Evolutionary conservation across 1,140 invertebrate species (phyloP), one percentile per base, ranked within the genome.

Genomic region (Pogonomyrmex californicus): DNA sequence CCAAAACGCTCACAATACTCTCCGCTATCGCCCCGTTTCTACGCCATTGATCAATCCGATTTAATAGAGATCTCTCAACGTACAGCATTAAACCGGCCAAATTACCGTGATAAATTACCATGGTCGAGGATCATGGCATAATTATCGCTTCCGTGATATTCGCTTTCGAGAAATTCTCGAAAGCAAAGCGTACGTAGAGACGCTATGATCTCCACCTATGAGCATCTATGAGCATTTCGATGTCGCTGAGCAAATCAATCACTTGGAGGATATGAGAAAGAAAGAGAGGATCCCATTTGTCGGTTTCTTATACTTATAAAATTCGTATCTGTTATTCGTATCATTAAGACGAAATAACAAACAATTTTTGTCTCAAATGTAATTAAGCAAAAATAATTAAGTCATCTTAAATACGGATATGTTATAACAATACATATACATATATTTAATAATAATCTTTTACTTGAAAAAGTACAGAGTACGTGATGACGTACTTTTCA

Each of bases 41-140:
- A 62, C 79, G 79, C 41, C 66, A 83, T 60, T 73, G 79, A 68
- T 60, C 60, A 47, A 41, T 1, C 33, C 54, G 54, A 83, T 73
- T 83, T 83, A 83, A 83, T 83, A 60, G 79, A 81, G 51, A 83
- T 83, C 41, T 83, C 41, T 47, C 66, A 23, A 9, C 38, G 49
- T 56, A 36, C 9, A 36, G 4, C 66, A 30, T 71, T 82, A 82
- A 71, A 83, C 17, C 68, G 60, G 54, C 54, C 68, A 83, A 83
- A 83, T 83, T 83, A 60, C 79, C 14, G 41, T 60, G 54, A 83
- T 83, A 62, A 73, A 73, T 83, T 83, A 49, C 38, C 77, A 3
- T 36, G 30, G 6, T 47, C 54, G 23, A 73, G 41, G 54, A 83
- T 73, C 79, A 83, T 23, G 23, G 23, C 23, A 23, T 83, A 83